Evolutionary conservation across 2,888 invertebrate genomes (phyloP).

Genomic region (Pristionchus entomophagus): DNA sequence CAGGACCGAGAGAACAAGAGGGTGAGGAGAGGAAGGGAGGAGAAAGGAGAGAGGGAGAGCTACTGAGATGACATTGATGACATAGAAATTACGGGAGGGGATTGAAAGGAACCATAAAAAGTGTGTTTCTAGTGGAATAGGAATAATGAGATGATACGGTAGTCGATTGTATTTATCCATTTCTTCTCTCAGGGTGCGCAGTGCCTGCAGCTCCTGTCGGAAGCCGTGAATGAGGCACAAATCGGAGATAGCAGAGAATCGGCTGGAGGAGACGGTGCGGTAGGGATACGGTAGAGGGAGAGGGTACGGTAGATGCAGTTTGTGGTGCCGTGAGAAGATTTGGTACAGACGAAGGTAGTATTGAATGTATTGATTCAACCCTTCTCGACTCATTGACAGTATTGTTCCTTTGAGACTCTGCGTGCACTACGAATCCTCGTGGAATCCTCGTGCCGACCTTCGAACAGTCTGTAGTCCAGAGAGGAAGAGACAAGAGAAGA

Average conservation of each 20-base stretch:
- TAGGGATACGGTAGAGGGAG: not conserved
- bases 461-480: not conserved
- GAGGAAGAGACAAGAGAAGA: not conserved
- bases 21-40: not conserved
- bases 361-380: no score
- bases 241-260: not conserved
- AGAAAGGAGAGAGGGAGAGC: not conserved
- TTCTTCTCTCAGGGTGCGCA: not conserved
- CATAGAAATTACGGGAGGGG: no score
- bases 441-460: not conserved
- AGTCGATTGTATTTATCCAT: not conserved
- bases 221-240: not conserved
- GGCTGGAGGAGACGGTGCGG: constrained; percentile 11
- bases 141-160: not conserved
- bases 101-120: not conserved
- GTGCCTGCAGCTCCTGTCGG: not conserved
- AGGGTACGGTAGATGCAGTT: not conserved
- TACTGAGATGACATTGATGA: not conserved
- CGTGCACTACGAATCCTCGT: no score
- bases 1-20: not conserved
- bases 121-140: not conserved
- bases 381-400: no score
- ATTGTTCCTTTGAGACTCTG: no score
- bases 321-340: no score
- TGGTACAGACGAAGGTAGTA: no score